Evolutionary conservation across 2,797 vertebrate genomes (phyloP).

Genomic region (Chiloscyllium punctatum): DNA sequence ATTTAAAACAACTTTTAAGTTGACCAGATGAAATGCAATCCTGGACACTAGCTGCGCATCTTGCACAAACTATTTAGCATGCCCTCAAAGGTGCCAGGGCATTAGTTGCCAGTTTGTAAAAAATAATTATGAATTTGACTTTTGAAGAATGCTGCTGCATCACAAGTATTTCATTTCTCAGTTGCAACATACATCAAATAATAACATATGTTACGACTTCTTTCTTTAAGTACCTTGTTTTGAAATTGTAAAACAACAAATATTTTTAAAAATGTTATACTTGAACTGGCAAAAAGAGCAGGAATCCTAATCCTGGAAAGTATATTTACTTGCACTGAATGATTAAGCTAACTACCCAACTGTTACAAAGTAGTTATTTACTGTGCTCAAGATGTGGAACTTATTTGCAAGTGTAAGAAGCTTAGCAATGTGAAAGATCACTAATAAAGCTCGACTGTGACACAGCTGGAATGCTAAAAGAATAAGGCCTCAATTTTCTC

Average conservation of each 20-base stretch:
- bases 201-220: background rate
- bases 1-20: background rate
- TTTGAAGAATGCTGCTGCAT: background rate
- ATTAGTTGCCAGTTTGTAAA: background rate
- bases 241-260: constrained; percentile 25
- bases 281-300: background rate
- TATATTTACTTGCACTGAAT: constrained; percentile 32
- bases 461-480: constrained; percentile 76
- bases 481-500: constrained; percentile 30
- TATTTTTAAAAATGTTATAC: too few relatives aligned
- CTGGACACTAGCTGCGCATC: background rate
- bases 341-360: constrained; percentile 37
- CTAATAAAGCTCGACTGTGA: constrained; percentile 72
- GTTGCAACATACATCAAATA: background rate
- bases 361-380: constrained; percentile 38
- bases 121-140: background rate
- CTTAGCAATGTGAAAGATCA: constrained; percentile 70
- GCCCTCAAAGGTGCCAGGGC: background rate
- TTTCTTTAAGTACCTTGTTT: background rate
- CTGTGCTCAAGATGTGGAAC: constrained; percentile 37
- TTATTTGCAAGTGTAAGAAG: constrained; percentile 69
- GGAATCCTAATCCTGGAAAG: constrained; percentile 21
- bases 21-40: background rate
- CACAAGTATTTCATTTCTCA: background rate
- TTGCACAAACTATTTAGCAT: constrained; percentile 1